Conservation (phyloP, 2,113 vertebrate species). For the Lophius piscatorius region DNA sequence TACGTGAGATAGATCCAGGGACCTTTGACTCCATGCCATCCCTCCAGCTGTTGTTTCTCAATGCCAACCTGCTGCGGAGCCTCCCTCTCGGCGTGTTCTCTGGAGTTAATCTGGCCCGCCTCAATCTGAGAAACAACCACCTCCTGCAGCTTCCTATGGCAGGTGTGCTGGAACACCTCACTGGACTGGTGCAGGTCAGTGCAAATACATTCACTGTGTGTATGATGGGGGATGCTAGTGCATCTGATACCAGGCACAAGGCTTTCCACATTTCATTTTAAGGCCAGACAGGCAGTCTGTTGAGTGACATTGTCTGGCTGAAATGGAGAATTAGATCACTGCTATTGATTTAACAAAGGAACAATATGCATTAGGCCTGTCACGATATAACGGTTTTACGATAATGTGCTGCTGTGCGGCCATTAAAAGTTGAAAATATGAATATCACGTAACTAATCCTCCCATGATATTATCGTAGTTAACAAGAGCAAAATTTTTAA, state of each 20-base stretch:
- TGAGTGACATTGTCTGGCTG: constrained; percentile 43
- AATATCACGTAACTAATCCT: too few species aligned
- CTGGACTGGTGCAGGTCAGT: constrained; percentile 93
- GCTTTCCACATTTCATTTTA: constrained; percentile 36
- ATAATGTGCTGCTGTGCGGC: too few species aligned
- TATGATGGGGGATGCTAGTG: too few species aligned
- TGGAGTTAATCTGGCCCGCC: constrained; percentile 90
- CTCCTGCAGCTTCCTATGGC: constrained; percentile 90
- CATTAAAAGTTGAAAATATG: too few species aligned
- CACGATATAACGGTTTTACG: too few species aligned
- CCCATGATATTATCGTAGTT: too few species aligned
- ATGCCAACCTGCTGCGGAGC: constrained; percentile 90
- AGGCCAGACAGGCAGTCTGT: constrained; percentile 32
- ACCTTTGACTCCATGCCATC: constrained; percentile 95
- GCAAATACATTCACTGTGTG: background rate
- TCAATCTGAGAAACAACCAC: constrained; percentile 95
- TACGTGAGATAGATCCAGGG: constrained; percentile 90
- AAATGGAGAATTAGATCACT: constrained; percentile 29
- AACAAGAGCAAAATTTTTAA: too few species aligned
- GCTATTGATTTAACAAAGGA: constrained; percentile 40
- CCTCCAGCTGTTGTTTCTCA: constrained; percentile 93
- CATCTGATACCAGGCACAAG: constrained; percentile 33
- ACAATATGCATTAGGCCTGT: constrained; percentile 55
- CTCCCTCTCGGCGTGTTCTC: constrained; percentile 92
- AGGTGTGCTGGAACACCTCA: constrained; percentile 93